Conservation (phyloP, 2,888 invertebrate genomes). For the Drosophila sordidapex region DNA sequence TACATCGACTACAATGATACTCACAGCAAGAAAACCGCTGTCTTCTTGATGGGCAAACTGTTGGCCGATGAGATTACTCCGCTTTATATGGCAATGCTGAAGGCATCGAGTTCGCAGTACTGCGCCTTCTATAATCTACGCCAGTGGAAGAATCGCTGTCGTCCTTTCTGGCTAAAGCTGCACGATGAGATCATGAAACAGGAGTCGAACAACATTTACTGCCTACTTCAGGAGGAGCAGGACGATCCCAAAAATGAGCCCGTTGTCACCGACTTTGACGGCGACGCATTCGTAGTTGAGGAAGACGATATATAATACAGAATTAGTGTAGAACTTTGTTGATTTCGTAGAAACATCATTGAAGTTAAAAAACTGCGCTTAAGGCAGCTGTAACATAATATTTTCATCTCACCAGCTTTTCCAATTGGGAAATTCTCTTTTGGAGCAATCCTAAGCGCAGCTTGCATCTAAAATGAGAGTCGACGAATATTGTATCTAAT, state of each 20-base stretch:
- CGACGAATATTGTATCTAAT: not conserved
- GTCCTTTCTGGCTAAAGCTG: conserved; percentile 73
- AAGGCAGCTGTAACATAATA: conserved; percentile 17
- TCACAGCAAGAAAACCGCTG: conserved; percentile 66
- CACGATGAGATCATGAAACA: conserved; percentile 65
- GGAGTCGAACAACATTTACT: conserved; percentile 60
- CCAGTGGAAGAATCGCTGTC: conserved; percentile 76
- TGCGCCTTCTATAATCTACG: conserved; percentile 73
- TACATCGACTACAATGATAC: conserved; percentile 68
- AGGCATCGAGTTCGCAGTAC: conserved; percentile 51
- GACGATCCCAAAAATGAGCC: conserved; percentile 43
- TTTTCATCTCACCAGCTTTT: not conserved
- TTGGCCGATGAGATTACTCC: conserved; percentile 77
- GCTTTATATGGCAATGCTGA: conserved; percentile 76
- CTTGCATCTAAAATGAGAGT: not conserved
- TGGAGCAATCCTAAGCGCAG: conserved; percentile 30
- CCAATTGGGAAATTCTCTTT: not conserved
- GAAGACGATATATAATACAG: conserved; percentile 50
- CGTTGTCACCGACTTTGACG: conserved; percentile 27
- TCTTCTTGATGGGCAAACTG: conserved; percentile 76
- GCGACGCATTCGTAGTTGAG: conserved; percentile 52
- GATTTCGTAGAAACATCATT: not conserved
- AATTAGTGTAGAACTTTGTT: not conserved
- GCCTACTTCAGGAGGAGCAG: conserved; percentile 67
- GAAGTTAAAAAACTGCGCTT: not conserved